A percentile compares a stretch with the other conserved stretches of the same genome.
phyloP scores from a whole-genome alignment of 1,140 invertebrate species.

The Anagrus nilaparvatae region DNA sequence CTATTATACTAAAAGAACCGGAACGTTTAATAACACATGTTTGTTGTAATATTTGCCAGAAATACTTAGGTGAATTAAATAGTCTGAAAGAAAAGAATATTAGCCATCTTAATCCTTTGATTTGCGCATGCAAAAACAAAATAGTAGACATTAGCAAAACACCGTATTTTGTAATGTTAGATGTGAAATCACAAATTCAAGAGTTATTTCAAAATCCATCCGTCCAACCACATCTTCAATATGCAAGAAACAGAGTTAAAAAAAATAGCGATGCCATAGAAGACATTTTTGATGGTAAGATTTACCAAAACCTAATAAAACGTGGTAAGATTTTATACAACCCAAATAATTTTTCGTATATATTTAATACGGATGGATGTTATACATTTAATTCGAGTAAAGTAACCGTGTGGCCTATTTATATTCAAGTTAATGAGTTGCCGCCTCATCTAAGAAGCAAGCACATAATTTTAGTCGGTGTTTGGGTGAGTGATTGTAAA shows the following conservation, averaged over 20 bases:
- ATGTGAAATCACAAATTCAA: background rate
- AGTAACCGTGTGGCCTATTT: background rate
- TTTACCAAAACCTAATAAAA: background rate
- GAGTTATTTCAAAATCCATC: background rate
- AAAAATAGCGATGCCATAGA: background rate
- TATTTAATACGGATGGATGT: slow-evolving; percentile 5
- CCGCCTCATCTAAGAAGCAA: background rate
- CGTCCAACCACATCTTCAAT: slow-evolving; percentile 1
- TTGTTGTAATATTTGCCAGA: too few species aligned
- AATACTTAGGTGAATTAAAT: too few species aligned
- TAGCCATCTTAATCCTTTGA: too few species aligned
- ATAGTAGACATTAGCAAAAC: background rate
- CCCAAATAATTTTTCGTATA: background rate
- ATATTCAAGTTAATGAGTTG: background rate
- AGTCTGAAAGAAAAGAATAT: too few species aligned
- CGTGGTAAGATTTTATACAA: background rate
- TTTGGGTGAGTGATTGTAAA: background rate
- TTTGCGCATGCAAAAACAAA: too few species aligned
- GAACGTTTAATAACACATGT: too few species aligned
- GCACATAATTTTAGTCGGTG: background rate
- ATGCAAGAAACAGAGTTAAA: background rate
- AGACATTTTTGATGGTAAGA: background rate
- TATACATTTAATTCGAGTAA: background rate
- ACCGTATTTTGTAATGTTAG: background rate
- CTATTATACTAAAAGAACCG: too few species aligned